Evolutionary conservation across 2,113 vertebrate species (phyloP).

Genomic region (Carassius carassius): DNA sequence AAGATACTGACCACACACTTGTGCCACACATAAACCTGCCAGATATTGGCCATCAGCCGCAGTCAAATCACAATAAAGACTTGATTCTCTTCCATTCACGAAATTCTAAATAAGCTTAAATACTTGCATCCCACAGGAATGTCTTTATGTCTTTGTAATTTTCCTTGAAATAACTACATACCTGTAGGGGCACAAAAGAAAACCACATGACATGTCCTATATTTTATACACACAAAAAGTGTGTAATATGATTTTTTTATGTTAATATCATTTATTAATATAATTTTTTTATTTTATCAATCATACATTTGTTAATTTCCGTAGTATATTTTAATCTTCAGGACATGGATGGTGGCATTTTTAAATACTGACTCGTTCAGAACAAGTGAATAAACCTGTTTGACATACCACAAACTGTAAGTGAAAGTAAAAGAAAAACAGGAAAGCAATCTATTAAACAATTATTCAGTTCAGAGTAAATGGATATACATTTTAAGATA

Average conservation of each 20-base stretch:
- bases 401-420: neutral
- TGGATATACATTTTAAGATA: neutral
- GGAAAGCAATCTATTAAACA: too few species aligned
- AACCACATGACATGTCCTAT: neutral
- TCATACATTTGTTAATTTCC: too few species aligned
- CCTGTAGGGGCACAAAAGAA: neutral
- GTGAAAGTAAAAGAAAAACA: neutral
- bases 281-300: too few species aligned
- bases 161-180: too few species aligned
- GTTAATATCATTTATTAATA: too few species aligned
- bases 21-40: neutral
- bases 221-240: too few species aligned
- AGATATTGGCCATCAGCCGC: too few species aligned
- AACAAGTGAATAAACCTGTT: neutral
- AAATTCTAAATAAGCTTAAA: neutral
- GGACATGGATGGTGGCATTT: too few species aligned
- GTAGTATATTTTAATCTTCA: too few species aligned
- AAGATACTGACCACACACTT: neutral
- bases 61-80: neutral
- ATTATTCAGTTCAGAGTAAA: too few species aligned
- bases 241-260: too few species aligned
- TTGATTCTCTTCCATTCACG: neutral
- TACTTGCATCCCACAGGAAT: neutral
- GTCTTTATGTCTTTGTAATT: too few species aligned
- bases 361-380: neutral